Base-by-base conservation (phyloP, 2,888 invertebrate species). In the Drosophila tanythrix region DNA sequence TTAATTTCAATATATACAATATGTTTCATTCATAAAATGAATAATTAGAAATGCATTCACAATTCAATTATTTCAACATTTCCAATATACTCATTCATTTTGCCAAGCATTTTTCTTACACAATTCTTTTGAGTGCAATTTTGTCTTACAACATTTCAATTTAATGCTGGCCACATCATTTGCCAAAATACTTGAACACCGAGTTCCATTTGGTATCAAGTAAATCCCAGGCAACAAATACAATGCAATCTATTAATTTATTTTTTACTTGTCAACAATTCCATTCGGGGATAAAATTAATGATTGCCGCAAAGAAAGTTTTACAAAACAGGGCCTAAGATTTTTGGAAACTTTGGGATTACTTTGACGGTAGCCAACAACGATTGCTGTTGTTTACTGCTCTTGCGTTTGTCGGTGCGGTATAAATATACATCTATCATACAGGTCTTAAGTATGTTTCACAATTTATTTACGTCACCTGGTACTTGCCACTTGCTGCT, bases 401-500 rank as follows among this genome's bases (percentile, higher is more conserved):
- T 82, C 56, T 43, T 67, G 55, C 43, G 43, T 18, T 40, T 57
- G 51, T 11, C 6, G 51, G 51, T n/a, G 27, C 64, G 52, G 18
- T 62, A 57, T 58, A 46, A n/a, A 48, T 48, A 60, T 64, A 77
- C 89, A 85, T 90, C 88, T 83, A 85, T 90, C 89, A 85, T 81
- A 78, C 66, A 81, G 84, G 76, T 71, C 66, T 70, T 74, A 71
- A 71, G 78, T 89, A 87, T 89, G 89, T 79, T 63, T 29, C 61
- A 78, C 90, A 89, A 85, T 85, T 89, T 85, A 83, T 85, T 81
- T 66, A 87, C 78, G 84, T 85, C 84, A 82, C 79, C 79, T 82
- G 79, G 68, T 66, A 63, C 82, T 56, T 78, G 60, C 38, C 74
- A 65, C 74, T 63, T 69, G 76, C 76, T 67, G 13, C 72, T 57